Evolutionary conservation across 2,797 vertebrate species (phyloP).

Genomic region (Spheniscus humboldti): DNA sequence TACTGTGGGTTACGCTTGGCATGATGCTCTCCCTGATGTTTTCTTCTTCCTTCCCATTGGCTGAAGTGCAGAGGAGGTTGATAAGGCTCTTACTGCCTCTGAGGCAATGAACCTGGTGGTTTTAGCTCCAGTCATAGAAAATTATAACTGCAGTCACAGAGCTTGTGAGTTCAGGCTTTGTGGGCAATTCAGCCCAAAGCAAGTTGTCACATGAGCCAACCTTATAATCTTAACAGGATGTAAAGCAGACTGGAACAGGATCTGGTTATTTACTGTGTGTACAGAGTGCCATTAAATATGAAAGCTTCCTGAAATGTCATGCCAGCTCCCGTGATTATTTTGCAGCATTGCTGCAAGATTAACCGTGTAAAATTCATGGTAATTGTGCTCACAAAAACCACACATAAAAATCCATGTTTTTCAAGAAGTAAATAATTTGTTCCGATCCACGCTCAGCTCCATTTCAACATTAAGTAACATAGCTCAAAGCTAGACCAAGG

Average conservation of each 20-base stretch:
- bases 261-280: background rate
- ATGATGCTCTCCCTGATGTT: background rate
- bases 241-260: background rate
- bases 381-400: background rate
- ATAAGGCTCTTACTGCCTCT: background rate
- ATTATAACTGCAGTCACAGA: background rate
- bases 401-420: background rate
- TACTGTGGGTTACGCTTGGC: background rate
- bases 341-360: background rate
- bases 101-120: background rate
- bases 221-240: background rate
- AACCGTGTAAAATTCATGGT: background rate
- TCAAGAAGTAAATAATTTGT: background rate
- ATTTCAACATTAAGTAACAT: background rate
- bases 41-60: background rate
- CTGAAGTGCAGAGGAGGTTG: background rate
- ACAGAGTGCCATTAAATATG: background rate
- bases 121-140: background rate
- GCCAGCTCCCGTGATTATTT: background rate
- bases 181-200: background rate
- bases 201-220: background rate
- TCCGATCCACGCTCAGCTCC: background rate
- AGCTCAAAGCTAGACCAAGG: background rate
- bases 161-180: background rate
- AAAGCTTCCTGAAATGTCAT: slow-evolving; percentile 18